These are phyloP conservation scores for Zeugodacus cucurbitae DNA, from an alignment of 1,140 invertebrate species.

Conservation along the genomic window DNA sequence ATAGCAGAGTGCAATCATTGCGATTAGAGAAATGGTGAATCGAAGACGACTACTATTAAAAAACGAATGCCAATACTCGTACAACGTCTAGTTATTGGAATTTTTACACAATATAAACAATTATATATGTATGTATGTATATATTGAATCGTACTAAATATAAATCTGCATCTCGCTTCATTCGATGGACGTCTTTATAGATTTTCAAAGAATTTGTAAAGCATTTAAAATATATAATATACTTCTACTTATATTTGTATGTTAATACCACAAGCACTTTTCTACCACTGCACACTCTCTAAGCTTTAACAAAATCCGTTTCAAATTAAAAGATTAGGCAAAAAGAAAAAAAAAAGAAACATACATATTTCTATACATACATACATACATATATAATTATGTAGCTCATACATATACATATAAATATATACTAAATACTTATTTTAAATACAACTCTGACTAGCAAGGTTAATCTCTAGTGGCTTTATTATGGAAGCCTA, in stretches of 20 bases:
- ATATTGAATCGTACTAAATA: too few species aligned
- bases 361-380: background rate
- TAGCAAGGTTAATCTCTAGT: background rate
- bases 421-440: background rate
- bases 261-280: background rate
- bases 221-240: background rate
- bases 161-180: too few species aligned
- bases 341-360: background rate
- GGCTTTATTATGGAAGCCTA: constrained; percentile 32
- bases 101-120: too few species aligned
- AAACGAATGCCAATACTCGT: too few species aligned
- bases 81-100: too few species aligned
- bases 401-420: background rate
- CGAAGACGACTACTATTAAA: too few species aligned
- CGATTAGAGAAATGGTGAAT: too few species aligned
- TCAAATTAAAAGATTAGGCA: background rate
- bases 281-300: background rate
- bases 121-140: too few species aligned
- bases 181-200: too few species aligned
- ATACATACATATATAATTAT: background rate
- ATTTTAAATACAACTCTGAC: background rate
- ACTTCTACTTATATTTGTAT: background rate
- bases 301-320: background rate
- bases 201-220: too few species aligned
- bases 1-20: too few species aligned